Base-by-base conservation (phyloP, 2,113 vertebrate genomes). In the Scomber japonicus region DNA sequence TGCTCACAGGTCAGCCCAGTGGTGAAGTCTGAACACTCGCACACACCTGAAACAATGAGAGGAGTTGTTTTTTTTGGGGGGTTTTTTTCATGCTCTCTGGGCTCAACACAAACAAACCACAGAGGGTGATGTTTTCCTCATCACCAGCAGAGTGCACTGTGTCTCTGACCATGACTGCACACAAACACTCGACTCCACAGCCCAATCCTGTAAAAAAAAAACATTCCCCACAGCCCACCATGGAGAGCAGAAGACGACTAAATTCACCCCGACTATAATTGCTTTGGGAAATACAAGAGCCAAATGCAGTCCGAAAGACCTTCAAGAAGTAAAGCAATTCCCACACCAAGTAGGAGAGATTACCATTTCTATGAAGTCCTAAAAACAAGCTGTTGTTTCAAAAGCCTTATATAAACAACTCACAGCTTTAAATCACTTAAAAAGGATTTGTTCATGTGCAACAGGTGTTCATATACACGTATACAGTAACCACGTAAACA, bases 1-100 rank as follows among this genome's bases (percentile, higher is more conserved):
- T 83, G 95, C 88, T 98, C 96, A 1, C 97, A 99, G 93, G 93
- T 94, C 0, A 68, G 84, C 4, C 98, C 98, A 0, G 95, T 91
- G 0, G 97, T 99, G 49, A 97, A 96, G 93, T 97, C 94, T 27
- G 77, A 79, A 40, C 98, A 99, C 30, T 63, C 91, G 63, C 98
- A 99, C 66, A 86, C 91, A 72, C 98, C 98, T 99, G 93, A 40
- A 88, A 90, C 56, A 69, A 49, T 81, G 62, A 85, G 21, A 89
- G 71, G 50, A 53, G 75, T 19, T 3, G 51, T 4, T 46, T 21
- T 46, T 21, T 21, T 21, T 21, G 24, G 24, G 2, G 2, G 24
- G 2, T 71, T 54, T 66, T 50, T 78, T 48, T 51, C 30, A 63
- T 40, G 21, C n/a, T n/a, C n/a, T n/a, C 54, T 11, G n/a, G 13